Percentiles rank a stretch among this genome's conserved stretches.
Conservation (phyloP, 2,888 invertebrate genomes). For the Griposia aprilina region DNA sequence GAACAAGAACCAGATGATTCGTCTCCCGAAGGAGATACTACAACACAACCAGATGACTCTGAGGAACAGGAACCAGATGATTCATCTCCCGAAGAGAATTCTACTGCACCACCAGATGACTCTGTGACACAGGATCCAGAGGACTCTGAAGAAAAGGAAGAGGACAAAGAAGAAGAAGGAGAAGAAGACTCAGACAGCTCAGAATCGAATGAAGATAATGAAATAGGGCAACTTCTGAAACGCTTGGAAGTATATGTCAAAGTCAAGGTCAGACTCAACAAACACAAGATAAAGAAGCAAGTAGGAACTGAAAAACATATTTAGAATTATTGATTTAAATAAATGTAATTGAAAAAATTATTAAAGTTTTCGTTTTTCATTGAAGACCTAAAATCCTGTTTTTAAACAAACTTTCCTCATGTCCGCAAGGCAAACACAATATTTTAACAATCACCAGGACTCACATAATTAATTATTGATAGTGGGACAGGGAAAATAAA, state of each 20-base stretch:
- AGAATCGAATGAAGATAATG: conserved; percentile 70
- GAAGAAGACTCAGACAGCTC: conserved; percentile 3
- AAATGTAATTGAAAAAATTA: neutral
- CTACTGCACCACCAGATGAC: conserved; percentile 20
- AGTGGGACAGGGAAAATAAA: neutral
- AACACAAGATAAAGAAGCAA: conserved; percentile 70
- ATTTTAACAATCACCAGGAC: neutral
- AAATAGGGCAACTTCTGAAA: conserved; percentile 79
- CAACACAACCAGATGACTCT: neutral
- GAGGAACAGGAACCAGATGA: neutral
- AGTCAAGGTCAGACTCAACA: conserved; percentile 82
- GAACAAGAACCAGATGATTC: conserved; percentile 34
- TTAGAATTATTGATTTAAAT: neutral
- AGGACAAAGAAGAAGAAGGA: conserved; percentile 31
- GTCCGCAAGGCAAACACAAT: neutral
- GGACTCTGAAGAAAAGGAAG: conserved; percentile 65
- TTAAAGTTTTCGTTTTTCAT: no score
- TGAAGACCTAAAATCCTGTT: neutral
- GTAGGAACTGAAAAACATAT: conserved; percentile 26
- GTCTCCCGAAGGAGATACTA: neutral
- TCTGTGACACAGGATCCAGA: conserved; percentile 36
- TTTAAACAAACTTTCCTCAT: neutral
- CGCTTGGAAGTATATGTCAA: conserved; percentile 82
- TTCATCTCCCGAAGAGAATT: neutral
- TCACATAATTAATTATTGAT: no score